These are phyloP conservation scores for Rhagoletis zephyria DNA, from an alignment of 1,140 invertebrate genomes.

Conservation along the genomic window DNA sequence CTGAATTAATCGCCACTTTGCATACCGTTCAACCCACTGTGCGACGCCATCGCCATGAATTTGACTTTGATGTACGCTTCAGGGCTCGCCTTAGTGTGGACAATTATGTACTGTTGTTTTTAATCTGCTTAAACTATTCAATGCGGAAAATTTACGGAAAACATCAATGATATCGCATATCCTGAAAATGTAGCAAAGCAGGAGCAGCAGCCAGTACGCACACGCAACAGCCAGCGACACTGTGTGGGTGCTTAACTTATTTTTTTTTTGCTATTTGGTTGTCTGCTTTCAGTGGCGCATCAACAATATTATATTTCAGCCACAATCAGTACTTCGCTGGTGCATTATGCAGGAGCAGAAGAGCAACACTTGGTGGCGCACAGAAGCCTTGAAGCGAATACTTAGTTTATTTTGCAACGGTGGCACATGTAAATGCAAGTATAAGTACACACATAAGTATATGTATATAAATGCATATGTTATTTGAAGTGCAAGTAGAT, in stretches of 20 bases:
- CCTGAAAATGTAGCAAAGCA: neutral
- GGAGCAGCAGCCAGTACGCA: neutral
- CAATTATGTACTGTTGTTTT: constrained; percentile 29
- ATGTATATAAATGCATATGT: neutral
- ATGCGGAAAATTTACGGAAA: constrained; percentile 26
- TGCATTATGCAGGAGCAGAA: neutral
- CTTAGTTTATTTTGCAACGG: neutral
- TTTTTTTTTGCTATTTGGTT: neutral
- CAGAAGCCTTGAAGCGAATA: neutral
- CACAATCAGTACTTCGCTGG: neutral
- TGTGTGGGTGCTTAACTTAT: neutral
- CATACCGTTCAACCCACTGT: too few relatives aligned
- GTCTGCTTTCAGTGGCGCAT: constrained; percentile 19
- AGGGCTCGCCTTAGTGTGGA: neutral
- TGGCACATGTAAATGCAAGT: neutral
- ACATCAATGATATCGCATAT: constrained; percentile 44
- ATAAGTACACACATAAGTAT: neutral
- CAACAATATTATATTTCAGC: constrained; percentile 33
- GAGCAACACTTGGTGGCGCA: too few relatives aligned
- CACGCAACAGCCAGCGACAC: neutral
- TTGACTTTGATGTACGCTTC: constrained; percentile 28
- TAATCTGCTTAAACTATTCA: constrained; percentile 47
- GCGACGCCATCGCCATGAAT: neutral
- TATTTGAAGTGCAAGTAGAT: neutral
- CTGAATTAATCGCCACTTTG: too few relatives aligned